Base-by-base conservation (phyloP, 2,888 invertebrate genomes). In the Meloe dianella region DNA sequence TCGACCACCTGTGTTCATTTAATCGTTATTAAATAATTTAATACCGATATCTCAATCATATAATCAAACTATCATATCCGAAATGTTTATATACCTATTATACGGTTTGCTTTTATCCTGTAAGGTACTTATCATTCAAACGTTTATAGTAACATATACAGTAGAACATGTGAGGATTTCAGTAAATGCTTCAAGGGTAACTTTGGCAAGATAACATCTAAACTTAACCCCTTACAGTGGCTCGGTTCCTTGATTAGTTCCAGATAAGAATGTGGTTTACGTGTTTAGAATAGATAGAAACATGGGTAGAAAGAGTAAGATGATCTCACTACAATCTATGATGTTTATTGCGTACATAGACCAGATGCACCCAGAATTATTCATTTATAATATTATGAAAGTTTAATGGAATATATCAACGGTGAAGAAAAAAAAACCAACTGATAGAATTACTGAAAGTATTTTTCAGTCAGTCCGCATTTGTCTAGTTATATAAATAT, bases 201-300 rank as follows among this genome's bases (percentile, higher is more conserved):
- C 68, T 70, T 72, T 69, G 73, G 71, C 68, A 67, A 73, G 75
- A 76, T 76, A 72, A 73, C 66, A 74, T 76, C 76, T 73, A 72
- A 73, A 75, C 74, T 72, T 72, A 74, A 66, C 73, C 38, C 70
- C 71, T 66, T 61, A 69, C 68, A 71, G 67, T 71, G 68, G 72
- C 71, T 69, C 69, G 65, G 38, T 38, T 64, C 67, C 71, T 72
- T 75, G 75, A 75, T 74, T 74, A 73, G 72, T 66, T 70, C 67
- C 64, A 72, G 74, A 75, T 76, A 75, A 74, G 69, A 68, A 68
- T 62, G 67, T 72, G 65, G 68, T 70, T 69, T 73, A 74, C 74
- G 74, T 75, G 74, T 75, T 71, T 68, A 68, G 74, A 74, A 74
- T 75, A 68, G 65, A 66, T 61, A 69, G 71, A 6, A 6, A 38